Evolutionary conservation across 2,113 vertebrate genomes (phyloP).

Genomic region (Callocephalon fimbriatum): DNA sequence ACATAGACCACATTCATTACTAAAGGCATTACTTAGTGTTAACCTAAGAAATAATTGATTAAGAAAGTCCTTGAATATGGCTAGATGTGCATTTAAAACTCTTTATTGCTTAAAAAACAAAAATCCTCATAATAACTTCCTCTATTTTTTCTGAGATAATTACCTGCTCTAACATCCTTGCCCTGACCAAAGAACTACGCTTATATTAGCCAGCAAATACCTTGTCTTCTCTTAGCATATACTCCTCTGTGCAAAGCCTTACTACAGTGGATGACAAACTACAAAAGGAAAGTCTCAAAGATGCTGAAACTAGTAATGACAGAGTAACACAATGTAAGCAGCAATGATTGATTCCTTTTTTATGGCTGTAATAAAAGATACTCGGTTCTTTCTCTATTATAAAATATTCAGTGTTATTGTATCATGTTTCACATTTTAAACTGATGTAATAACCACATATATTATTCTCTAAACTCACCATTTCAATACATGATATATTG

Average conservation of each 20-base stretch:
- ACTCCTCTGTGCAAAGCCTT: background rate
- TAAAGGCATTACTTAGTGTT: background rate
- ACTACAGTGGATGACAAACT: background rate
- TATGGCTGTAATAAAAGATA: conserved; percentile 4
- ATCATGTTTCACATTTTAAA: background rate
- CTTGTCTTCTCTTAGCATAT: background rate
- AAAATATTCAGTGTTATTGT: conserved; percentile 44
- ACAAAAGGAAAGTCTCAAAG: background rate
- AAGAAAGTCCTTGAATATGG: background rate
- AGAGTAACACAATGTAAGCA: background rate
- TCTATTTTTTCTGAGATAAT: background rate
- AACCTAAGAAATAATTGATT: background rate
- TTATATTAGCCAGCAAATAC: background rate
- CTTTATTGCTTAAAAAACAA: background rate
- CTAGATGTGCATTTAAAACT: background rate
- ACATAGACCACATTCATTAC: background rate
- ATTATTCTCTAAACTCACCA: background rate
- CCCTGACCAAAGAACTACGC: background rate
- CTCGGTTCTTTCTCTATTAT: background rate
- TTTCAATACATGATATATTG: background rate
- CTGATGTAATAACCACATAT: background rate
- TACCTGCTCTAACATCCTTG: background rate
- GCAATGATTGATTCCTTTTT: conserved; percentile 5
- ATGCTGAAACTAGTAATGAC: background rate
- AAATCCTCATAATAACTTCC: background rate